Evolutionary conservation across 1,140 invertebrate species (phyloP), one percentile per base, ranked within the genome.

Genomic region (Oncopeltus fasciatus): DNA sequence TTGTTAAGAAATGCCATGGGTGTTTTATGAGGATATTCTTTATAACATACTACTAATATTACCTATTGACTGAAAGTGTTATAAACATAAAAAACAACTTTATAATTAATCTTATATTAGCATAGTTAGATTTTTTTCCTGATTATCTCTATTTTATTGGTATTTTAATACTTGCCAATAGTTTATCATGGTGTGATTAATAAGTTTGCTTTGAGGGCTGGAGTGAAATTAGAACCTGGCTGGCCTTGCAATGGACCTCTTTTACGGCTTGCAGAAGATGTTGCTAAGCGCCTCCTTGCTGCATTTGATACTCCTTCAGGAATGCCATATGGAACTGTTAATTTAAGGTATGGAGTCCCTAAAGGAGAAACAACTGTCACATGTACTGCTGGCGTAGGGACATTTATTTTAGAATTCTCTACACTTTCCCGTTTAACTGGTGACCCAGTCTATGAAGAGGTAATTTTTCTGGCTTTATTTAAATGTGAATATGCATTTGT

Each of bases 311-410:
- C 89, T 0, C 83, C 81, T 14, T 92, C 90, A 24, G 95, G 95
- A 1, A 99, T 99, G 95, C 96, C 97, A 0, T 99, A 97, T 78
- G 97, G 97, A 18, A 99, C 96, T 11, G 92, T 92, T 0, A 97
- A 97, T 74, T 73, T 98, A 11, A 81, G 85, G 57, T 81, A 92
- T 73, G 96, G 96, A 2, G 90, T 99, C 2, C 95, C 96, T 2
- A 80, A 81, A 58, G 91, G 89, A 16, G 96, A 99, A 77, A 99
- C 96, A 8, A 87, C 89, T 57, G 83, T 99, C 2, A 98, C 95
- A 0, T 99, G 96, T 73, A 98, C 95, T 4, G 96, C 96, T 29
- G 94, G 95, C 12, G 92, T 98, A 53, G 95, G 94, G 18, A 99
- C 97, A 1, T 98, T 95, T 73, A 83, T 99, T 38, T 74, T 99